These are phyloP conservation scores for Cerceris rybyensis DNA, from an alignment of 2,888 invertebrate genomes.

Conservation along the genomic window DNA sequence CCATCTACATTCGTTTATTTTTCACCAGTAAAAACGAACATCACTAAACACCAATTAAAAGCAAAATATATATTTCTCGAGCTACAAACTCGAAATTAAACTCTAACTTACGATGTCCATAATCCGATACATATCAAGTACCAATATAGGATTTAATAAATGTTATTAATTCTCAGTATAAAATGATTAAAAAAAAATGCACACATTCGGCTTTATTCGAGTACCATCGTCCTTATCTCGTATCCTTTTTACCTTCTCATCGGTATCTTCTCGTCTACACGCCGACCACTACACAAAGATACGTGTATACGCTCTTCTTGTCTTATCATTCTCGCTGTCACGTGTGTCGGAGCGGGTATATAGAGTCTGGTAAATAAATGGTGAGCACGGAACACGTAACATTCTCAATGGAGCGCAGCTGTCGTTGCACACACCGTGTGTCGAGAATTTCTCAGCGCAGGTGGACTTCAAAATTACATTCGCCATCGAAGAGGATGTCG, in stretches of 20 bases:
- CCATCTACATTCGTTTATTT: too few relatives aligned
- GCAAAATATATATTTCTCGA: too few relatives aligned
- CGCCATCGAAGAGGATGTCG: not conserved
- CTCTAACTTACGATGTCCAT: too few relatives aligned
- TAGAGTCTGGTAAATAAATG: constrained; percentile 46
- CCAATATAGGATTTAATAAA: too few relatives aligned
- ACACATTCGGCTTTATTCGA: not conserved
- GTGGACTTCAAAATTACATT: constrained; percentile 5
- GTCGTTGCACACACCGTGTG: constrained; percentile 40
- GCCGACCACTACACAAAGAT: constrained; percentile 24
- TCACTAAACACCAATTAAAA: too few relatives aligned
- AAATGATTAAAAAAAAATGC: not conserved
- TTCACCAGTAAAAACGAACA: too few relatives aligned
- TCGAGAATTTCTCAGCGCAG: constrained; percentile 27
- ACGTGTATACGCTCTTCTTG: constrained; percentile 12
- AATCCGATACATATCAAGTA: too few relatives aligned
- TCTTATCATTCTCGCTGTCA: constrained; percentile 36
- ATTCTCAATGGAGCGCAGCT: constrained; percentile 50
- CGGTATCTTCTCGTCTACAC: constrained; percentile 3
- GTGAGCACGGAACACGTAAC: constrained; percentile 48
- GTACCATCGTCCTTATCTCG: constrained; percentile 6
- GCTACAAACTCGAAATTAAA: too few relatives aligned
- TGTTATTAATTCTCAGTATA: not conserved
- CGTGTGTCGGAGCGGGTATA: constrained; percentile 21
- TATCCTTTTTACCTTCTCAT: constrained; percentile 2